phyloP scores from a whole-genome alignment of 2,888 invertebrate species.

The Escarpia spicata region DNA sequence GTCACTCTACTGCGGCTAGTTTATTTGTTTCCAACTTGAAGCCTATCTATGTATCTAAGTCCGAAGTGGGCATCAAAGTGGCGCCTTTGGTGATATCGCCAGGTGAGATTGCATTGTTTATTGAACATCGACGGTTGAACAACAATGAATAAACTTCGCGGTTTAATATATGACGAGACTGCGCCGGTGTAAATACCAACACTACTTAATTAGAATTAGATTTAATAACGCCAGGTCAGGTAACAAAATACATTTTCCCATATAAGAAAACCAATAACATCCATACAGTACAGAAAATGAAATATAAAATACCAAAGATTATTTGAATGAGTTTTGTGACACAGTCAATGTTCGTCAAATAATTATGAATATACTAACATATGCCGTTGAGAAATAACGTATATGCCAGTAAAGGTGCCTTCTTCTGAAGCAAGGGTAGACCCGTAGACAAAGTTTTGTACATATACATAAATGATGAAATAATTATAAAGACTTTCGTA shows the following conservation, averaged over 20 bases:
- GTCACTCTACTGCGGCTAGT: neutral
- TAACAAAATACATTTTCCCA: neutral
- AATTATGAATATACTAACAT: neutral
- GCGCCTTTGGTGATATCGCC: neutral
- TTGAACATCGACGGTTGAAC: neutral
- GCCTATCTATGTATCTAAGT: constrained; percentile 3
- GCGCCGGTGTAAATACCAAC: neutral
- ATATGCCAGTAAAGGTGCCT: neutral
- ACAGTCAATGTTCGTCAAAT: neutral
- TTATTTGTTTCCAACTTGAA: neutral
- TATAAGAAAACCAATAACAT: neutral
- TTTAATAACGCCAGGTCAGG: neutral
- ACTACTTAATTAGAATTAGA: neutral
- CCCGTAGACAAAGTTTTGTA: too few relatives aligned
- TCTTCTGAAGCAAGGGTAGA: neutral
- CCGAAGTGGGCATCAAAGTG: constrained; percentile 16
- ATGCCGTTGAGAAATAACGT: neutral
- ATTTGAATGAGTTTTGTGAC: neutral
- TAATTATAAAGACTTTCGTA: too few relatives aligned
- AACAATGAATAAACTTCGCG: neutral
- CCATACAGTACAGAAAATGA: neutral
- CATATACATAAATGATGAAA: too few relatives aligned
- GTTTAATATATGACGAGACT: neutral
- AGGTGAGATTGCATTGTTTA: neutral
- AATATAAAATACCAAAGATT: neutral